Evolutionary conservation across 2,888 invertebrate species (phyloP).

Genomic region (Apotomis turbidana): DNA sequence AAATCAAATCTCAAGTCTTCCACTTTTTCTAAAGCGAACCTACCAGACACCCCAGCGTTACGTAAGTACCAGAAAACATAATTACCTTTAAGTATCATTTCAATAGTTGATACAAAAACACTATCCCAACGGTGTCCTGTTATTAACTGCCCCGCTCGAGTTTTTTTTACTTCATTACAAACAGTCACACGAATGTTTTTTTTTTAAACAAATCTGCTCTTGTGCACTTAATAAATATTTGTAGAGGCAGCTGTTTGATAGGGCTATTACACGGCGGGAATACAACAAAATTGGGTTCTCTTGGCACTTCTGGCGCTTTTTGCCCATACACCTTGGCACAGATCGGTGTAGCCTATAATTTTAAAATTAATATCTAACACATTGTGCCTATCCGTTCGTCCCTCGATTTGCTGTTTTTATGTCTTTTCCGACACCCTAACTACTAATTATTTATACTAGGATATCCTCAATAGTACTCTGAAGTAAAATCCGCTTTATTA

Average conservation of each 20-base stretch:
- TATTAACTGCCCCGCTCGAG: constrained; percentile 21
- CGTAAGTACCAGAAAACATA: neutral
- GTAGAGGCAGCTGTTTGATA: constrained; percentile 78
- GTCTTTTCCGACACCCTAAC: constrained; percentile 73
- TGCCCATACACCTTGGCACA: constrained; percentile 74
- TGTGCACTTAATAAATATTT: constrained; percentile 78
- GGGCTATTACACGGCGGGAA: constrained; percentile 71
- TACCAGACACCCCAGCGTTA: too few species aligned
- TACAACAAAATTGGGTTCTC: constrained; percentile 75
- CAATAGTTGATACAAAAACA: neutral
- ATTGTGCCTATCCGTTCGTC: constrained; percentile 77
- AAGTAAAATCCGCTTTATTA: constrained; percentile 37
- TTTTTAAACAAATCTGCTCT: constrained; percentile 46
- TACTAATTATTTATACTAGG: constrained; percentile 70
- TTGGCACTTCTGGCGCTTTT: constrained; percentile 81
- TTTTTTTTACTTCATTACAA: constrained; percentile 16
- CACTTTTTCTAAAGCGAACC: too few species aligned
- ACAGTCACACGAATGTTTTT: constrained; percentile 35
- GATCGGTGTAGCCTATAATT: constrained; percentile 74
- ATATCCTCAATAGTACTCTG: constrained; percentile 64
- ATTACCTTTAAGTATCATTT: neutral
- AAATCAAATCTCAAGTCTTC: too few species aligned
- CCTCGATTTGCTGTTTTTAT: constrained; percentile 77
- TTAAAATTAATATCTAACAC: constrained; percentile 82
- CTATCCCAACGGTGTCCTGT: neutral